Evolutionary conservation across 2,113 vertebrate species (phyloP).

Genomic region (Erythrocercus mccallii): DNA sequence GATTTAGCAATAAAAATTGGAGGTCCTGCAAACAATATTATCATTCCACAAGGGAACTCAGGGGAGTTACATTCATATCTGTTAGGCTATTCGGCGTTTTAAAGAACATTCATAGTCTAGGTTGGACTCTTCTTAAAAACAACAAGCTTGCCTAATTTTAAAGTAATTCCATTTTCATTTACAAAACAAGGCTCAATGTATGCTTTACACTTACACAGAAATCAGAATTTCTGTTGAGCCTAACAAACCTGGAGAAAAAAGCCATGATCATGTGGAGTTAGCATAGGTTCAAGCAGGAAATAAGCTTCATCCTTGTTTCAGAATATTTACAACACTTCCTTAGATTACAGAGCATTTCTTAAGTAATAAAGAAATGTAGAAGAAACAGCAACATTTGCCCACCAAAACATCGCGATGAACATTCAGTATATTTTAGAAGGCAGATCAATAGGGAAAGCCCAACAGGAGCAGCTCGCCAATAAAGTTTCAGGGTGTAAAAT

Average conservation of each 20-base stretch:
- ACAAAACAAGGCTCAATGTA: not conserved
- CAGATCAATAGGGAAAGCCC: not conserved
- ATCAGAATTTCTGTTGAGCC: not conserved
- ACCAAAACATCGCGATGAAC: fast-evolving
- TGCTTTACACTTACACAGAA: not conserved
- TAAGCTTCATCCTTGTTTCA: not conserved
- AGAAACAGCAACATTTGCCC: not conserved
- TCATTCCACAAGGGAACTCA: not conserved
- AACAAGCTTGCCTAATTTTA: not conserved
- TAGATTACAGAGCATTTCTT: not conserved
- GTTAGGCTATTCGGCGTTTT: not conserved
- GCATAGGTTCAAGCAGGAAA: not conserved
- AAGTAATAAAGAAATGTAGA: not conserved
- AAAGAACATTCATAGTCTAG: not conserved
- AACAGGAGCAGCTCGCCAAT: not conserved
- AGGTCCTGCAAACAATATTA: not conserved
- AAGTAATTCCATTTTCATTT: not conserved
- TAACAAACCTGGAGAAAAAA: not conserved
- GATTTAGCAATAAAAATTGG: not conserved
- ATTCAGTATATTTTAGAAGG: not conserved
- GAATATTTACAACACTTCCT: not conserved
- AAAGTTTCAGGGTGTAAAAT: not conserved
- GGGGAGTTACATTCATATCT: not conserved
- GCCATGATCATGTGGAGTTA: not conserved
- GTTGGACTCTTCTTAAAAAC: not conserved